phyloP scores from a whole-genome alignment of 2,797 vertebrate genomes.

The Phalanger gymnotis region DNA sequence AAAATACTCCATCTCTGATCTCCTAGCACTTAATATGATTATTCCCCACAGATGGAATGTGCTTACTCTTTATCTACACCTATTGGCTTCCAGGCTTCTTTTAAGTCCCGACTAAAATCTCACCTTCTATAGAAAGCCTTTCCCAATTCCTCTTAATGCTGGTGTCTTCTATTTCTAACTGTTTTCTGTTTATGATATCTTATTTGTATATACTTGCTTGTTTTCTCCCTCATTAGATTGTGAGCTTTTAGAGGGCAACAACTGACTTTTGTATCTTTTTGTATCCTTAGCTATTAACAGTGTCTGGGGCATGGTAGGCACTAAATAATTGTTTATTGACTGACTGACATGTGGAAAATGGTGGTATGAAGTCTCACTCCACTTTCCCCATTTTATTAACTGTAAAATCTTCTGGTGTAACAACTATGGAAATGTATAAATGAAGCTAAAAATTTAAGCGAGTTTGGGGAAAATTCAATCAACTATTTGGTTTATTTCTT shows the following conservation, averaged over 20 bases:
- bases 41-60: background rate
- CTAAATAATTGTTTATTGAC: background rate
- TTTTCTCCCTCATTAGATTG: background rate
- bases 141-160: background rate
- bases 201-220: background rate
- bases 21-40: background rate
- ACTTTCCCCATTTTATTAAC: background rate
- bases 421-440: conserved; percentile 11
- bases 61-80: background rate
- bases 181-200: background rate
- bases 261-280: background rate
- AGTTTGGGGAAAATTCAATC: background rate
- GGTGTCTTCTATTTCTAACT: background rate
- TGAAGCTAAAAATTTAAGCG: background rate
- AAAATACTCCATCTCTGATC: background rate
- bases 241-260: background rate
- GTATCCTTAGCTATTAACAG: background rate
- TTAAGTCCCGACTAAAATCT: background rate
- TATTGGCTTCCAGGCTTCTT: background rate
- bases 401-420: conserved; percentile 2
- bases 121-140: background rate
- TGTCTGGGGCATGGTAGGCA: background rate
- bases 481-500: background rate
- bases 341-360: background rate
- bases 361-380: background rate